Percentiles rank a stretch among this genome's conserved stretches.
Conservation (phyloP, 2,888 invertebrate genomes). For the Trissonchulus sp. region DNA sequence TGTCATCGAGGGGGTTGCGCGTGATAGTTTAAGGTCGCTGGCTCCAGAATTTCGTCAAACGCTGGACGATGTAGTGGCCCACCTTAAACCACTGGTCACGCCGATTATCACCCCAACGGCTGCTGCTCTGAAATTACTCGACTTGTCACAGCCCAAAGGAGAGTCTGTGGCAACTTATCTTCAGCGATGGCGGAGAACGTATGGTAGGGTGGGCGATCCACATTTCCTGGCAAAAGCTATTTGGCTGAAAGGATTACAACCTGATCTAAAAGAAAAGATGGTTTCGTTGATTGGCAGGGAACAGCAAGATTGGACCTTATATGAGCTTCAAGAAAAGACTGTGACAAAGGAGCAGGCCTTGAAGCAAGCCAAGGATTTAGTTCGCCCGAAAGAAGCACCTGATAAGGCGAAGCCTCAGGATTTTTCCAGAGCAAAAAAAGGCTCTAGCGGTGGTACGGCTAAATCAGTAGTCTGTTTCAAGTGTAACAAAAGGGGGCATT, state of each 20-base stretch:
- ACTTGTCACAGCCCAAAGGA: background rate
- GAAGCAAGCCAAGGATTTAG: constrained; percentile 4
- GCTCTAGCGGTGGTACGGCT: background rate
- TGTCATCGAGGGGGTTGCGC: background rate
- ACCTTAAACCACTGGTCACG: background rate
- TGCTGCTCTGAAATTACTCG: background rate
- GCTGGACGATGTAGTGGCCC: background rate
- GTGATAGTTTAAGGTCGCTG: background rate
- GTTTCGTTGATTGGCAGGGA: background rate
- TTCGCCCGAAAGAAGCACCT: background rate
- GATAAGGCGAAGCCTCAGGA: background rate
- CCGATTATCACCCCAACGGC: background rate
- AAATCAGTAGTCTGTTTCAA: background rate
- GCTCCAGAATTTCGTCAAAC: background rate
- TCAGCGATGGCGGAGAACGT: background rate
- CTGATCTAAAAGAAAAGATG: background rate
- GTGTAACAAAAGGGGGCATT: background rate
- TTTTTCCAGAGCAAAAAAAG: background rate
- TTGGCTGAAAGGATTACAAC: background rate
- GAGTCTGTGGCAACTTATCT: constrained; percentile 4
- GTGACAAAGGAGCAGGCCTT: background rate
- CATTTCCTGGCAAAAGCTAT: background rate
- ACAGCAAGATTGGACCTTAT: constrained; percentile 4
- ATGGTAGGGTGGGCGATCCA: background rate
- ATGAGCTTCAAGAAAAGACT: constrained; percentile 4